Conservation (phyloP, 2,888 invertebrate species). For the Lutraria lutraria region DNA sequence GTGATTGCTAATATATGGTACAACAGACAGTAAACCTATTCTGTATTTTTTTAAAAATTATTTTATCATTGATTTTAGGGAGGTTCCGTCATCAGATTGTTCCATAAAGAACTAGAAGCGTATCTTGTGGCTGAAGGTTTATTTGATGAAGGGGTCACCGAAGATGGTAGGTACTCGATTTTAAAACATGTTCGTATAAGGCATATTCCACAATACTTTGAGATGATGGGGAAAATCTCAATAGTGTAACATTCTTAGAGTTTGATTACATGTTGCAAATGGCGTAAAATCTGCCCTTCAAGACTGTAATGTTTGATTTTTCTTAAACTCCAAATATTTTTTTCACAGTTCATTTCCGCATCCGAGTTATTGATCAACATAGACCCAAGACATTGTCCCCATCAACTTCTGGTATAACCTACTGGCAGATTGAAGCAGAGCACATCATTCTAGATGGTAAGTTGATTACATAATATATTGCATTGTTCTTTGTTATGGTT, state of each 20-base stretch:
- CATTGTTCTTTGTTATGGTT: too few relatives aligned
- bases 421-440: slow-evolving; percentile 87
- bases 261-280: too few relatives aligned
- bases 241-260: background rate
- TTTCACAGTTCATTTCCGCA: slow-evolving; percentile 85
- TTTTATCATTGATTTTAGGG: slow-evolving; percentile 76
- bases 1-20: too few relatives aligned
- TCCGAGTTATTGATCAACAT: slow-evolving; percentile 86
- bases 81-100: slow-evolving; percentile 86
- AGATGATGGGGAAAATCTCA: background rate
- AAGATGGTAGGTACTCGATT: slow-evolving; percentile 83
- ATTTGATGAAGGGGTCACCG: slow-evolving; percentile 85
- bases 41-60: too few relatives aligned
- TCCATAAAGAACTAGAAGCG: slow-evolving; percentile 87
- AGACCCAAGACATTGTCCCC: slow-evolving; percentile 86
- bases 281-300: too few relatives aligned
- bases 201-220: background rate
- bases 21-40: too few relatives aligned
- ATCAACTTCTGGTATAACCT: slow-evolving; percentile 86
- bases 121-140: slow-evolving; percentile 86
- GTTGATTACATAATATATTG: slow-evolving; percentile 16
- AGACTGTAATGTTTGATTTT: too few relatives aligned
- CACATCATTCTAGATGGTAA: slow-evolving; percentile 85
- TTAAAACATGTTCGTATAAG: background rate
- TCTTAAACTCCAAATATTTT: background rate